phyloP scores from a whole-genome alignment of 2,888 invertebrate species.

The Acleris literana region DNA sequence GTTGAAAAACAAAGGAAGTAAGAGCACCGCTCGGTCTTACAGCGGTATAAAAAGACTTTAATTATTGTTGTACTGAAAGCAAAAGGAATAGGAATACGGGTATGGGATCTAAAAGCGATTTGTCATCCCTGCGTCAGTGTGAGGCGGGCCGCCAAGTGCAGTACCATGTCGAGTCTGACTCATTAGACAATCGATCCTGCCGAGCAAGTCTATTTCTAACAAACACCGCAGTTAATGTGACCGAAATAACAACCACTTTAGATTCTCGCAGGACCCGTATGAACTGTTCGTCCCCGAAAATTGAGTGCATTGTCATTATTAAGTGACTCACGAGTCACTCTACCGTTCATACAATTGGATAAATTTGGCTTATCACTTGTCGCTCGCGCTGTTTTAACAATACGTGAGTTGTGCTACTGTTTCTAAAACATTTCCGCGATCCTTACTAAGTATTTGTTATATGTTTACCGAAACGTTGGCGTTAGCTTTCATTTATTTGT shows the following conservation, averaged over 20 bases:
- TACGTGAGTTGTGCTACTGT: no score
- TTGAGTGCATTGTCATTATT: conserved; percentile 42
- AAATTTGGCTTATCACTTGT: conserved; percentile 45
- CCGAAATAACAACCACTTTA: conserved; percentile 39
- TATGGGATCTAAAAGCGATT: conserved; percentile 71
- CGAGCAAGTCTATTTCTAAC: conserved; percentile 47
- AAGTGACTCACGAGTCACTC: conserved; percentile 38
- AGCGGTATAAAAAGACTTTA: conserved; percentile 41
- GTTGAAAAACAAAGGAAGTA: conserved; percentile 23
- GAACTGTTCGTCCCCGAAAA: conserved; percentile 44
- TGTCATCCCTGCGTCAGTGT: conserved; percentile 77
- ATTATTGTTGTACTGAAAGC: conserved; percentile 56
- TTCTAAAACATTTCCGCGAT: no score
- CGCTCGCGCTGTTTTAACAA: no score
- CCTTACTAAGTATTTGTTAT: no score
- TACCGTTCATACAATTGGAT: conserved; percentile 44
- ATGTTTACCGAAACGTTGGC: no score
- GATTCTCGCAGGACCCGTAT: conserved; percentile 39
- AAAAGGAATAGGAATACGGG: conserved; percentile 58
- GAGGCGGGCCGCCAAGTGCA: conserved; percentile 72
- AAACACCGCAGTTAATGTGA: conserved; percentile 38
- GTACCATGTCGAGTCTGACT: conserved; percentile 75
- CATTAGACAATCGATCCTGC: conserved; percentile 78
- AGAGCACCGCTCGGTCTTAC: conserved; percentile 19
- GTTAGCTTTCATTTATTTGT: background rate